Evolutionary conservation across 2,888 invertebrate genomes (phyloP), one percentile per base, ranked within the genome.

Genomic region (Brachyptera putata): DNA sequence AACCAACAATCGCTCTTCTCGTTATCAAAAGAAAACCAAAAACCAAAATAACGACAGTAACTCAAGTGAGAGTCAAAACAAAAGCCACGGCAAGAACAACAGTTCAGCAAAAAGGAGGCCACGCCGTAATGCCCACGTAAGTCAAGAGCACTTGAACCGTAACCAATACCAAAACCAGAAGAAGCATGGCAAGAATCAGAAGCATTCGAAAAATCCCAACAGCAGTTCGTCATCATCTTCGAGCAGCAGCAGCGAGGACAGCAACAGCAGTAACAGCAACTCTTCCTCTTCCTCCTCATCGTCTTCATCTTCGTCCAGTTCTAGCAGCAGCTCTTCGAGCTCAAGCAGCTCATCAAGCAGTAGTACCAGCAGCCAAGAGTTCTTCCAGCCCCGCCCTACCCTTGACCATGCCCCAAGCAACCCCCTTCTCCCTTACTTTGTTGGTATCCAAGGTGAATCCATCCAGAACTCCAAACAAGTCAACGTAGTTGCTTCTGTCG

Each of bases 391-490:
- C 13, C 30, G 57, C 36, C 61, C 63, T 46, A 30, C 49, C 7
- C 48, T 63, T 30, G 46, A 61, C 18, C 25, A 60, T 21, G 55
- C 65, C 14, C 64, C 63, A n/a, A 48, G 56, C 13, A 57, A 61
- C 34, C 65, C 65, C n/a, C 39, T 65, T 14, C 58, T 63, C 9
- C 68, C 66, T 3, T 74, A 72, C 61, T 77, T 75, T 63, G 67
- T 78, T 55, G 81, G 79, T 11, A 73, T 77, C 66, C 68, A 74
- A 49, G 81, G 80, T 22, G 74, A 75, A 55, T 72, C 76, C n/a
- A 72, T 80, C 36, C 69, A 71, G 43, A 65, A 67, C 24, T 65
- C 70, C 24, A 65, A 66, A 0, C 62, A 72, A 13, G 21, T 72
- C 0, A 68, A 74, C 36, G 58, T 65, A 36, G 72, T 72, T 1